Evolutionary conservation across 53 echinoderm and acorn worm genomes (phyloP).

Genomic region (Mesocentrotus franciscanus): DNA sequence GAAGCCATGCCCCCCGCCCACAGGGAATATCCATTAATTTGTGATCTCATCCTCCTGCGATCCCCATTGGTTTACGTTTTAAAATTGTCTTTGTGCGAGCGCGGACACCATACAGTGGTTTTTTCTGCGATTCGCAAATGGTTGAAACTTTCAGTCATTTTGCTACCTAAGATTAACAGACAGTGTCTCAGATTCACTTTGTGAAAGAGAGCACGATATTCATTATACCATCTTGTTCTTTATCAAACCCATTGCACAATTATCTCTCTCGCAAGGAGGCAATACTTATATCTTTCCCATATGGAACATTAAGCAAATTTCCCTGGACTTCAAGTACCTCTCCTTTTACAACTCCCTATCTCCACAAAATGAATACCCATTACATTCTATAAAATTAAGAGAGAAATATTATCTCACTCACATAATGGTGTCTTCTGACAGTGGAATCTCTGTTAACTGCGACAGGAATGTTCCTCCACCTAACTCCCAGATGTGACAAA

Average conservation of each 20-base stretch:
- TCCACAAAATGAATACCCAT: not conserved
- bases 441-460: conserved; percentile 83
- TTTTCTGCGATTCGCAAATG: no score
- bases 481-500: conserved; percentile 98
- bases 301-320: not conserved
- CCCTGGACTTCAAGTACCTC: not conserved
- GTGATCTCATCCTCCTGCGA: no score
- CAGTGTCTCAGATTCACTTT: no score
- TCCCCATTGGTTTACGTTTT: no score
- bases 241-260: not conserved
- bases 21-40: no score
- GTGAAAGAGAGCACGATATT: not conserved
- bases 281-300: not conserved
- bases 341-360: not conserved
- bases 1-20: no score
- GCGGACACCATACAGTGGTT: no score
- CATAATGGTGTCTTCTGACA: conserved; percentile 66
- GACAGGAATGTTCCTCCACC: conserved; percentile 97
- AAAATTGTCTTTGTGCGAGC: no score
- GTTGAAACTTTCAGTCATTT: no score
- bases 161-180: no score
- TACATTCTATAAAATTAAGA: not conserved
- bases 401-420: conserved; percentile 17
- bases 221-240: not conserved
- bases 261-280: not conserved